phyloP scores from a whole-genome alignment of 2,113 vertebrate genomes.

The Sula dactylatra region DNA sequence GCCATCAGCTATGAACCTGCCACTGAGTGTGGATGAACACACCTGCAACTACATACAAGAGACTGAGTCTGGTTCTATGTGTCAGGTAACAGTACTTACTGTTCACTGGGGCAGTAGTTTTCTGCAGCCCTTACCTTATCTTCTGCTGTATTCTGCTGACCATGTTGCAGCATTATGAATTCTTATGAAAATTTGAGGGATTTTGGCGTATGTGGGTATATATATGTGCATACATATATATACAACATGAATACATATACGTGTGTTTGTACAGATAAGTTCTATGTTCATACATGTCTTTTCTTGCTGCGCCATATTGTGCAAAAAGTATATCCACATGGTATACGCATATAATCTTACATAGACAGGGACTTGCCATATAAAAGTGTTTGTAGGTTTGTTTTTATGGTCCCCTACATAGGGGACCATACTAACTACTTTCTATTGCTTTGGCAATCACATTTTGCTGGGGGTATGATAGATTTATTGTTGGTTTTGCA shows the following conservation, averaged over 20 bases:
- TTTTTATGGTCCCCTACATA: neutral
- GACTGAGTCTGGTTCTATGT: neutral
- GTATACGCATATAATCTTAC: neutral
- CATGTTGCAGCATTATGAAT: neutral
- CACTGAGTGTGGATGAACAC: neutral
- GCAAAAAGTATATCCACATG: neutral
- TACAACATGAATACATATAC: neutral
- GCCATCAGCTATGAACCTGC: fast-evolving
- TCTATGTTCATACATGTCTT: neutral
- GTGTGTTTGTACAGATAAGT: neutral
- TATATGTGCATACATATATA: neutral
- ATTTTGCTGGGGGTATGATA: neutral
- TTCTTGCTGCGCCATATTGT: neutral
- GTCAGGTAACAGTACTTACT: neutral
- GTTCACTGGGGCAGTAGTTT: neutral
- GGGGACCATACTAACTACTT: neutral
- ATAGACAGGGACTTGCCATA: neutral
- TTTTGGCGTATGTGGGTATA: neutral
- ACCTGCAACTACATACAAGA: neutral
- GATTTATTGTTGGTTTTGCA: neutral
- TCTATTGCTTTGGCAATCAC: neutral
- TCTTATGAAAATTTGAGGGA: neutral
- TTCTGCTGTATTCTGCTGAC: neutral
- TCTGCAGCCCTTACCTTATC: neutral
- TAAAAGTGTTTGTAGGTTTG: neutral